phyloP scores from a whole-genome alignment of 2,113 vertebrate species.

The zebrafish (Danio rerio) region GRCz12tu NC_133196.1:21094001-21094500 shows the following conservation, averaged over 20 bases:
- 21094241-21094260: constrained; percentile 66
- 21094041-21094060: constrained; percentile 61
- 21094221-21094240: constrained; percentile 71
- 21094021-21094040: constrained; percentile 47
- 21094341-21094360: constrained; percentile 21
- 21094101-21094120: constrained; percentile 65
- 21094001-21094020: constrained; percentile 42
- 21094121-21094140: constrained; percentile 65
- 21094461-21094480: background rate
- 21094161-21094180: constrained; percentile 72
- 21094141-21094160: constrained; percentile 62
- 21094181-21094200: constrained; percentile 72
- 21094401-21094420: background rate
- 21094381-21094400: constrained; percentile 7
- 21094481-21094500: background rate
- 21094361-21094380: background rate
- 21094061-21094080: constrained; percentile 64
- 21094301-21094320: constrained; percentile 48
- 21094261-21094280: constrained; percentile 68
- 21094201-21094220: constrained; percentile 73
- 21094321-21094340: constrained; percentile 59
- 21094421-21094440: background rate
- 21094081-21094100: constrained; percentile 65
- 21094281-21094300: constrained; percentile 71
- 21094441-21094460: background rate